phyloP scores from a whole-genome alignment of 1,140 invertebrate species.

The Temnothorax curvispinosus region DNA sequence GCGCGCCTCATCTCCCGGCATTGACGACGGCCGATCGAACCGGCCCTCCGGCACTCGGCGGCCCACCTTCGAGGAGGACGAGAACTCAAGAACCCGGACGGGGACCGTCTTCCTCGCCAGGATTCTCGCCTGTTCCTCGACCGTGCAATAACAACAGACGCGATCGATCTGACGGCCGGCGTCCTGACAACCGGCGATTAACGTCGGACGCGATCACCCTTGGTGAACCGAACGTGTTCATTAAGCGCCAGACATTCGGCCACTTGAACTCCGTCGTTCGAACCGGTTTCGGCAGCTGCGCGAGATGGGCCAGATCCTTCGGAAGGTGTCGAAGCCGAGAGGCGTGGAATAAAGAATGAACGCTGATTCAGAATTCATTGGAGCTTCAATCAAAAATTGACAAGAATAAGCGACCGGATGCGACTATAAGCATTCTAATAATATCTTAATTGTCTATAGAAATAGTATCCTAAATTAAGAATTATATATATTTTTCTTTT shows the following conservation, averaged over 20 bases:
- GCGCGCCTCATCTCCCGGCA: neutral
- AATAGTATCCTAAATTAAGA: neutral
- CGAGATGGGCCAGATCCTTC: neutral
- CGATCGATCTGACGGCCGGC: constrained; percentile 79
- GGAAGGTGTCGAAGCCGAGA: neutral
- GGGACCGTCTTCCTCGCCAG: constrained; percentile 54
- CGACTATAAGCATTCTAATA: neutral
- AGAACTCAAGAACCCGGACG: neutral
- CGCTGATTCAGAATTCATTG: neutral
- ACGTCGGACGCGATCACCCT: neutral
- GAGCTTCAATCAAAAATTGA: neutral
- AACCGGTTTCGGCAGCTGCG: constrained; percentile 10
- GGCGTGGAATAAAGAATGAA: neutral
- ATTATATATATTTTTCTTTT: neutral
- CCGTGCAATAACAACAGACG: constrained; percentile 74
- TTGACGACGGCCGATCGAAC: constrained; percentile 31
- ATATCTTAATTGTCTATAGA: neutral
- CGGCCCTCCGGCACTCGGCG: neutral
- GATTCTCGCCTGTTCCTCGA: constrained; percentile 76
- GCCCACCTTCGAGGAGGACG: neutral
- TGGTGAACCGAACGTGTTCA: neutral
- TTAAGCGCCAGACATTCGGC: neutral
- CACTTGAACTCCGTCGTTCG: neutral
- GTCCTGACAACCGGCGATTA: neutral
- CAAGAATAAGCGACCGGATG: neutral